Evolutionary conservation across 2,797 vertebrate genomes (phyloP).

Genomic region (Danionella dracula): DNA sequence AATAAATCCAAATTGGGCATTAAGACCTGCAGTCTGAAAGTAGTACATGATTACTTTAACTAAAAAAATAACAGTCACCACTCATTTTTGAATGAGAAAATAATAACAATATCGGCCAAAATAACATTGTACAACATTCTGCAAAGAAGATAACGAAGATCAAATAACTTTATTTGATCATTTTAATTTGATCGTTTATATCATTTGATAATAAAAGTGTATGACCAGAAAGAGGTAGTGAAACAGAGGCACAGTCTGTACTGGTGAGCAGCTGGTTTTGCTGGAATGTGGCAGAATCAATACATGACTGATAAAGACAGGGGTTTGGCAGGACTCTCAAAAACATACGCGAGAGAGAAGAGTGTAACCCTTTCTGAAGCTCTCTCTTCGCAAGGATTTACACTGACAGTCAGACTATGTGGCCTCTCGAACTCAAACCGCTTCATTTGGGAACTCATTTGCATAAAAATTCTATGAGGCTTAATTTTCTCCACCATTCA

Average conservation of each 20-base stretch:
- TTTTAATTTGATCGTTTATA: no score
- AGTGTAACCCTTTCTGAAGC: neutral
- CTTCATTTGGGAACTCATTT: conserved; percentile 51
- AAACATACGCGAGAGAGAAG: neutral
- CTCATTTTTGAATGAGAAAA: no score
- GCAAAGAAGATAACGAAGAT: no score
- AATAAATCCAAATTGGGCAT: no score
- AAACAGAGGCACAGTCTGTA: neutral
- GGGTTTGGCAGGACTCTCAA: conserved; percentile 31
- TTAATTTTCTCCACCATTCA: conserved; percentile 48
- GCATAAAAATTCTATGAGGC: conserved; percentile 48
- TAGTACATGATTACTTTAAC: no score
- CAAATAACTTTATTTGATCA: no score
- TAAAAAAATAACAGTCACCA: no score
- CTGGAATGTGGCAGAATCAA: conserved; percentile 12
- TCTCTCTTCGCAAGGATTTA: conserved; percentile 28
- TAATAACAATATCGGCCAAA: no score
- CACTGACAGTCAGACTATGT: conserved; percentile 25
- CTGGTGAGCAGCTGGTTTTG: conserved; percentile 9
- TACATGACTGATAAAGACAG: conserved; percentile 36
- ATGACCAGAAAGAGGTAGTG: neutral
- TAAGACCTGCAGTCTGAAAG: no score
- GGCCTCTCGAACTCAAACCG: conserved; percentile 20
- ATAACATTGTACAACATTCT: no score
- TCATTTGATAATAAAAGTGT: no score